Base-by-base conservation (phyloP, 2,888 invertebrate genomes). In the Achlya flavicornis region DNA sequence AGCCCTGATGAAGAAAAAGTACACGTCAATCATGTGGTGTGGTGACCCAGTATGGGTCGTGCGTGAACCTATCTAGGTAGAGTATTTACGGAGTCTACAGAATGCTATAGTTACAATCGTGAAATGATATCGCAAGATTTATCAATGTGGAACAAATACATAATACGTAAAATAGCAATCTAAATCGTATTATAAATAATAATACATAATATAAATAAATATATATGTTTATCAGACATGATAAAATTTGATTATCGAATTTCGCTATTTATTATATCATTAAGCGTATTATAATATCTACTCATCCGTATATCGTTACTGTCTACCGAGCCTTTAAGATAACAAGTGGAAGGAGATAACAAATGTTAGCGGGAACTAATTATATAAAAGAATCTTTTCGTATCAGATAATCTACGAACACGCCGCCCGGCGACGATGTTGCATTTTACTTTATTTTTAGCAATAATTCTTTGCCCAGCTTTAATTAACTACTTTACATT, bases 241-340 rank as follows among this genome's bases (percentile, higher is more conserved):
- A 48, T 48, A 48, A 48, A 48, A 48, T 48, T 48, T 7, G n/a
- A 16, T 48, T 48, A 48, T 48, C 48, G 48, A 48, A 48, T 5
- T 4, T 48, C n/a, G 48, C 48, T 16, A 48, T 48, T 7, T 14
- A 48, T 48, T 48, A 48, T 48, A 14, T 48, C 48, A 48, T 16
- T 3, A 14, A 7, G 48, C 14, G 1, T 16, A 48, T 16, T 16
- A 48, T 46, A 14, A 7, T 48, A 48, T 48, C 48, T 16, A 48
- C 14, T 16, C 48, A n/a, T 48, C 48, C 48, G 48, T 48, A 48
- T 48, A 10, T 16, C n/a, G 48, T 8, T 6, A 48, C 48, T 48
- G 48, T 48, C 48, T 48, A n/a, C 3, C 53, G 7, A 41, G 41
- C 41, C 41, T 41, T 53, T 19, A 10, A 10, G 10, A 16, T 19